Evolutionary conservation across 1,140 invertebrate genomes (phyloP).

Genomic region (Pseudomyrmex pallidus): DNA sequence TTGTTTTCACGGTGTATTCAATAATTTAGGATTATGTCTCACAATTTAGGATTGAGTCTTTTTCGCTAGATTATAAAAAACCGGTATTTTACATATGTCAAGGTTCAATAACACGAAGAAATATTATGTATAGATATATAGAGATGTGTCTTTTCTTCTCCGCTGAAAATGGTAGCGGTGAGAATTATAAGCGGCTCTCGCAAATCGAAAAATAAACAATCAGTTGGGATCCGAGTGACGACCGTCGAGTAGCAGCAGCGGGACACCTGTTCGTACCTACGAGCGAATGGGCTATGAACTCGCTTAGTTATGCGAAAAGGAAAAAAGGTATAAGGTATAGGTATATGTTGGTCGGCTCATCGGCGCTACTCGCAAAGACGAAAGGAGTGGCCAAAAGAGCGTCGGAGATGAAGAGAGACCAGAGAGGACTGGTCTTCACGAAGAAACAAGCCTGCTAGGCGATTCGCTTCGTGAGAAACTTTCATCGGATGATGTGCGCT

Average conservation of each 20-base stretch:
- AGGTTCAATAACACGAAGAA: neutral
- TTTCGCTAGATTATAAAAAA: no score
- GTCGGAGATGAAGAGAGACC: neutral
- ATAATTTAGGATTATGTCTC: neutral
- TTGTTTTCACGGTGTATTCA: neutral
- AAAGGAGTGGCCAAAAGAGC: slow-evolving; percentile 62
- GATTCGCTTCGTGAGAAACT: slow-evolving; percentile 69
- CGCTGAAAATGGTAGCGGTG: slow-evolving; percentile 25
- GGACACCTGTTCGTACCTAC: slow-evolving; percentile 67
- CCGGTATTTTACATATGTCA: no score
- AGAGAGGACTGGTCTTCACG: slow-evolving; percentile 54
- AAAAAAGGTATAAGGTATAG: no score
- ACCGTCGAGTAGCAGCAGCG: slow-evolving; percentile 34
- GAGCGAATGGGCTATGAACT: slow-evolving; percentile 60
- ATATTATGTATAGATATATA: neutral
- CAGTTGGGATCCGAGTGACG: neutral
- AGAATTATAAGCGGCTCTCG: slow-evolving; percentile 56
- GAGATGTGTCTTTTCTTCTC: no score
- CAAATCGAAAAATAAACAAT: slow-evolving; percentile 36
- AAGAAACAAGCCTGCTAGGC: slow-evolving; percentile 40
- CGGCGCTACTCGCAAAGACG: slow-evolving; percentile 18
- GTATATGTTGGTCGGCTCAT: slow-evolving; percentile 13
- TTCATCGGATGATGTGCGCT: slow-evolving; percentile 37
- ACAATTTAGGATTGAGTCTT: neutral
- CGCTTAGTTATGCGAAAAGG: slow-evolving; percentile 67